Evolutionary conservation across 2,113 vertebrate genomes (phyloP), one percentile per base, ranked within the genome.

Genomic region (Clarias gariepinus): DNA sequence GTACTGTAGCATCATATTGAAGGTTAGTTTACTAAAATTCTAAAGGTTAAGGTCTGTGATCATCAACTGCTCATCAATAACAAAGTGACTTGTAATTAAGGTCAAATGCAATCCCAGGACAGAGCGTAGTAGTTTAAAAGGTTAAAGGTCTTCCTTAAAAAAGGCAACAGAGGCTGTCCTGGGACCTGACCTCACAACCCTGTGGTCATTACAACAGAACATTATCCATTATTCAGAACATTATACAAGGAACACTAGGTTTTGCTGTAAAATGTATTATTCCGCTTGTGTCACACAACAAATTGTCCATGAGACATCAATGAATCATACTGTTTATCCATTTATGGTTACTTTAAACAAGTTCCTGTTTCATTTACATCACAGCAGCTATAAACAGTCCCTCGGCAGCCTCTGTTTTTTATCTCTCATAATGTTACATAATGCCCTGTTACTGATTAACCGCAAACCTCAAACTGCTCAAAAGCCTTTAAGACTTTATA

Each of bases 61-160:
- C 23, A 12, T 4, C 23, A 73, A 11, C 21, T 76, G 33, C 73
- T 73, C 21, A 41, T 23, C 33, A 10, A 23, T 9, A 41, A 23
- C n/a, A 12, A 71, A 71, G 16, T 1, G 33, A 73, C 69, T 73
- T n/a, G 25, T 80, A 61, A 64, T 16, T 52, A 13, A 47, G 23
- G 36, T 64, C 60, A 23, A 47, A 82, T n/a, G 23, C 23, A n/a
- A 16, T n/a, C 80, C 60, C 13, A 47, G 60, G 60, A 52, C 1
- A 66, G 41, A 28, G 21, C 61, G 1, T 7, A 82, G 80, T 82
- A 82, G 52, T 52, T 52, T 63, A 5, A 47, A 64, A 23, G 80
- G 36, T 82, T 64, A 82, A 82, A 66, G 80, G 33, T n/a, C 21
- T 25, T 81, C n/a, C 33, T 81, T 13, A 41, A 61, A 66, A 77